A percentile compares a stretch with the other conserved stretches of the same genome.
phyloP scores from a whole-genome alignment of 1,140 invertebrate genomes.

The Diabrotica virgifera region DNA sequence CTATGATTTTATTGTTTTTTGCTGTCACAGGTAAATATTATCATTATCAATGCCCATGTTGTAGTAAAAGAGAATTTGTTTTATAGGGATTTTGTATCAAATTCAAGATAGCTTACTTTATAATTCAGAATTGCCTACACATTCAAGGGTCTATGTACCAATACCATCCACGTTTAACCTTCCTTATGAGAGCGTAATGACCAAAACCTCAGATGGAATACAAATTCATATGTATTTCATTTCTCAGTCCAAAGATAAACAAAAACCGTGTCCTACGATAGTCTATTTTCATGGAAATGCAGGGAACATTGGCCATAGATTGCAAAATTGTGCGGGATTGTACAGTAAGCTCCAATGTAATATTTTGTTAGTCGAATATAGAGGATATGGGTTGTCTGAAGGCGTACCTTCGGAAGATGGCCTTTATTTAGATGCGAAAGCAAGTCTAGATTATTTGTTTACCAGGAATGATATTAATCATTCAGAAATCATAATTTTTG shows the following conservation, averaged over 20 bases:
- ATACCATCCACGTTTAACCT: constrained; percentile 79
- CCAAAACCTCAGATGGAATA: constrained; percentile 74
- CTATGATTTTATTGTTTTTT: constrained; percentile 65
- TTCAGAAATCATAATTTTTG: constrained; percentile 87
- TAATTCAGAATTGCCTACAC: constrained; percentile 82
- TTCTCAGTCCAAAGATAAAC: constrained; percentile 67
- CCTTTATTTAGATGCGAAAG: constrained; percentile 82
- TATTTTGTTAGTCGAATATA: constrained; percentile 87
- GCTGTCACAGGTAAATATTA: constrained; percentile 61
- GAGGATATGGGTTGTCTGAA: constrained; percentile 91
- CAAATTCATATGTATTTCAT: constrained; percentile 85
- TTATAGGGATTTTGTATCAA: constrained; percentile 75
- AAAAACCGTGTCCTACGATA: constrained; percentile 69
- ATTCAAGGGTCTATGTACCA: constrained; percentile 82
- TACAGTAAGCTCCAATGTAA: constrained; percentile 81
- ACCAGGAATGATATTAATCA: constrained; percentile 79
- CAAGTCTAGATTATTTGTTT: constrained; percentile 81
- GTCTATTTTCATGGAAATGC: constrained; percentile 95
- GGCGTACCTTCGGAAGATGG: constrained; percentile 84
- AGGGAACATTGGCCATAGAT: constrained; percentile 90
- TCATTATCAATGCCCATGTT: not conserved
- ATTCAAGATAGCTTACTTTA: constrained; percentile 84
- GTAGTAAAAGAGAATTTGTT: not conserved
- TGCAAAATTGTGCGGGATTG: constrained; percentile 74
- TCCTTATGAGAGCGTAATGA: constrained; percentile 80